Percentiles rank a stretch among this genome's conserved stretches.
Conservation (phyloP, 2,797 vertebrate genomes). For the Gouania willdenowi region DNA sequence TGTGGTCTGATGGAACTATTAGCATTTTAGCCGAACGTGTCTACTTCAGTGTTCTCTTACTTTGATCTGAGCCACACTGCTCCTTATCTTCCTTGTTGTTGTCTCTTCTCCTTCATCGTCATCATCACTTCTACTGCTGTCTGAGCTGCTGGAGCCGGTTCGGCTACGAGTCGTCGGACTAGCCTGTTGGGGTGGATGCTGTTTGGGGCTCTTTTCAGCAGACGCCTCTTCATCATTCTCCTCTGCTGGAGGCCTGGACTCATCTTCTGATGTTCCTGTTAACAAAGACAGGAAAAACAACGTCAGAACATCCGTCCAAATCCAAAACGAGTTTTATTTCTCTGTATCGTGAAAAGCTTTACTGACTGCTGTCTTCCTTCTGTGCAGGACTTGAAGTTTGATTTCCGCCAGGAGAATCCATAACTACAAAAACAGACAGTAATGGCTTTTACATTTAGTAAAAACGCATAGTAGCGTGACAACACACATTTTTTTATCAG, state of each 20-base stretch:
- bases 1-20: too few relatives aligned
- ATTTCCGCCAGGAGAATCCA: constrained; percentile 52
- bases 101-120: constrained; percentile 54
- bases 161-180: background rate
- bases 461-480: too few relatives aligned
- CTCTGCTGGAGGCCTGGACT: constrained; percentile 12
- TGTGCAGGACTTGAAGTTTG: constrained; percentile 28
- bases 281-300: background rate
- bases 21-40: background rate
- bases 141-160: constrained; percentile 48
- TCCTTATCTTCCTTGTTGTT: constrained; percentile 62
- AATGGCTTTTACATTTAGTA: too few relatives aligned
- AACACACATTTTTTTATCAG: too few relatives aligned
- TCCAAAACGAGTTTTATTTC: too few relatives aligned
- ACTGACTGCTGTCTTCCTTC: constrained; percentile 39
- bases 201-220: constrained; percentile 16
- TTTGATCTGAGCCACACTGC: constrained; percentile 75
- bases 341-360: background rate
- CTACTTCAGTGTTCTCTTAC: constrained; percentile 43
- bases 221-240: background rate
- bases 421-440: constrained; percentile 17
- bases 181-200: background rate
- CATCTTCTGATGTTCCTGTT: constrained; percentile 27
- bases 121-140: constrained; percentile 45
- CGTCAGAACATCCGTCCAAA: background rate